Conservation (phyloP, 2,797 vertebrate species). For the Parauchenoglanis ngamensis region DNA sequence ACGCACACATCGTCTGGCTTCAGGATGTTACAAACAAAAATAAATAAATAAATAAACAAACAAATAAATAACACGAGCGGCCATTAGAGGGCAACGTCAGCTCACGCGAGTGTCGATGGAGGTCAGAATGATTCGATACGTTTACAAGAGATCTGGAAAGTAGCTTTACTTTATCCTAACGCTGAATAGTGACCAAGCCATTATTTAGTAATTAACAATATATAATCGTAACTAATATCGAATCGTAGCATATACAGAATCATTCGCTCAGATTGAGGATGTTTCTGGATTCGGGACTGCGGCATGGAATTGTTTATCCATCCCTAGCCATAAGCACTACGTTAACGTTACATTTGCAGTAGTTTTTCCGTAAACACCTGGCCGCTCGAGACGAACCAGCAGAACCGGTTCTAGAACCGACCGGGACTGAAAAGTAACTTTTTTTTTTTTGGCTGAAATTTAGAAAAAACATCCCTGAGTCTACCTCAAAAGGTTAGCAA, state of each 20-base stretch:
- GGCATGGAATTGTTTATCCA: background rate
- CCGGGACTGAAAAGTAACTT: background rate
- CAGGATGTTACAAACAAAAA: background rate
- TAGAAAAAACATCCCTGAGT: background rate
- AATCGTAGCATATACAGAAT: background rate
- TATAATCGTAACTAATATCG: too few relatives aligned
- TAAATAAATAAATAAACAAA: background rate
- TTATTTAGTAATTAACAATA: background rate
- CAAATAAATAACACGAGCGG: background rate
- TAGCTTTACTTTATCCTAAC: background rate
- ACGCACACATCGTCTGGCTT: background rate
- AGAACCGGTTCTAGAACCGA: background rate
- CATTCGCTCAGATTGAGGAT: background rate
- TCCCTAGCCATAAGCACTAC: too few relatives aligned
- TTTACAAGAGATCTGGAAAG: background rate
- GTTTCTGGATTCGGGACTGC: background rate
- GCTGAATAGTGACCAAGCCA: too few relatives aligned
- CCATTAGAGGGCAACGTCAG: slow-evolving; percentile 20
- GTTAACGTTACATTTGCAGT: background rate
- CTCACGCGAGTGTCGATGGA: background rate
- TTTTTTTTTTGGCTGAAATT: background rate
- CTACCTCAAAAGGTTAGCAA: background rate
- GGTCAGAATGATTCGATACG: background rate
- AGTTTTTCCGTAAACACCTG: background rate
- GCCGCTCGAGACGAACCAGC: background rate